These are phyloP conservation scores for Callaeas wilsoni DNA, from an alignment of 2,113 vertebrate genomes.

Conservation along the genomic window DNA sequence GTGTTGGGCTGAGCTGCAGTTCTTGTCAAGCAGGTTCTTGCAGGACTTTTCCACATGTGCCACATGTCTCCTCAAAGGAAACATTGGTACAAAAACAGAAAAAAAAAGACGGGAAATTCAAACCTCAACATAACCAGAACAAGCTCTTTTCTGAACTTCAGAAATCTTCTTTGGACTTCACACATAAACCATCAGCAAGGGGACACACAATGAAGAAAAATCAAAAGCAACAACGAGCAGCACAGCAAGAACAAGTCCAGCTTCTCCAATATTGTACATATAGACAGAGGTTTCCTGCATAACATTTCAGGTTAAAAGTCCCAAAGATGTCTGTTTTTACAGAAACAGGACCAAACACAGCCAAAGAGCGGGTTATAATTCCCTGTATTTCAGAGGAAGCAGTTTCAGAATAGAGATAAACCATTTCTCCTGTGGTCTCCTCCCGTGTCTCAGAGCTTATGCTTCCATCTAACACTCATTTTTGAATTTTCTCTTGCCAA, in stretches of 20 bases:
- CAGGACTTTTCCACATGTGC: neutral
- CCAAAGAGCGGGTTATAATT: neutral
- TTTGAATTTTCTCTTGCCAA: neutral
- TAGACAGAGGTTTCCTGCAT: neutral
- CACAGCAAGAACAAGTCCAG: neutral
- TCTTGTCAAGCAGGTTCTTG: neutral
- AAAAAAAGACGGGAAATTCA: neutral
- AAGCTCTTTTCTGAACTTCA: neutral
- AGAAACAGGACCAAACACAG: neutral
- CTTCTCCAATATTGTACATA: neutral
- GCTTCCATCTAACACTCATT: rapidly evolving
- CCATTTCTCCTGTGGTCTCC: neutral
- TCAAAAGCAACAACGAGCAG: neutral
- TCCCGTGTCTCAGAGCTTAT: neutral
- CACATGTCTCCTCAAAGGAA: neutral
- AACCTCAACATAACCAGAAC: neutral
- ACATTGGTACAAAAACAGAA: neutral
- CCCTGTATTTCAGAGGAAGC: neutral
- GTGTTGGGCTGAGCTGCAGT: neutral
- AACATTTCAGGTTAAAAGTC: neutral
- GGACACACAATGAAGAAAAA: neutral
- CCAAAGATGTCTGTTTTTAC: neutral
- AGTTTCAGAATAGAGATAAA: neutral
- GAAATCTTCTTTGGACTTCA: neutral
- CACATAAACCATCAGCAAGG: neutral